Evolutionary conservation across 2,113 vertebrate genomes (phyloP).

Genomic region (Sander vitreus): DNA sequence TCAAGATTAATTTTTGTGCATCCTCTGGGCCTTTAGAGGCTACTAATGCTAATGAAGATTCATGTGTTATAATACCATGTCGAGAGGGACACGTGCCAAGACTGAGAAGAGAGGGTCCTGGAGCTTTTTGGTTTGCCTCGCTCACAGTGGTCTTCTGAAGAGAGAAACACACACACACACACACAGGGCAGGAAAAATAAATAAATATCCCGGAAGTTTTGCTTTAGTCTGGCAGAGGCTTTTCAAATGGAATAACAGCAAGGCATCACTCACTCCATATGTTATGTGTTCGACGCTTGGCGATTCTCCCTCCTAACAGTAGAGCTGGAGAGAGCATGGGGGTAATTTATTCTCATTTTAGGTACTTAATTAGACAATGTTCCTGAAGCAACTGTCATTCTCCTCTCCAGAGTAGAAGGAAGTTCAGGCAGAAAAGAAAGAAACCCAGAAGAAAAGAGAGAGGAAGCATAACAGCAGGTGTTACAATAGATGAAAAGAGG

Average conservation of each 20-base stretch:
- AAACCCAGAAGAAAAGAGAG: background rate
- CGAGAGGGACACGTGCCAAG: conserved; percentile 44
- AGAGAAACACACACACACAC: background rate
- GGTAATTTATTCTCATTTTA: conserved; percentile 56
- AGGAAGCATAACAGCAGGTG: conserved; percentile 18
- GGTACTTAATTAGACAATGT: conserved; percentile 60
- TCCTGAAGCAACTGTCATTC: conserved; percentile 58
- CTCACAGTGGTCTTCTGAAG: background rate
- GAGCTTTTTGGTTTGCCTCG: conserved; percentile 3
- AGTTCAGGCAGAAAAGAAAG: conserved; percentile 18
- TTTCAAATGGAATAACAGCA: conserved; percentile 43
- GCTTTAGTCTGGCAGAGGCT: conserved; percentile 25
- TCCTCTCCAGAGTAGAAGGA: conserved; percentile 1
- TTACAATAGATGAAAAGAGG: conserved; percentile 25
- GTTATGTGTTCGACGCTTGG: conserved; percentile 37
- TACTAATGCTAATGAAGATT: conserved; percentile 78
- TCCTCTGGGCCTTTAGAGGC: conserved; percentile 71
- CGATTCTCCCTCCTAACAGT: conserved; percentile 37
- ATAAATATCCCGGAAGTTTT: conserved; percentile 47
- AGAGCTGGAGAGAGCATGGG: conserved; percentile 32
- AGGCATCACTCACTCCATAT: conserved; percentile 46
- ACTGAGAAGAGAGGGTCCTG: conserved; percentile 42
- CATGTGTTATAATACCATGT: conserved; percentile 68
- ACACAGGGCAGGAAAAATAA: background rate
- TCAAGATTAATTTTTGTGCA: conserved; percentile 55